Base-by-base conservation (phyloP, 2,797 vertebrate species). In the Oreochromis grahami region DNA sequence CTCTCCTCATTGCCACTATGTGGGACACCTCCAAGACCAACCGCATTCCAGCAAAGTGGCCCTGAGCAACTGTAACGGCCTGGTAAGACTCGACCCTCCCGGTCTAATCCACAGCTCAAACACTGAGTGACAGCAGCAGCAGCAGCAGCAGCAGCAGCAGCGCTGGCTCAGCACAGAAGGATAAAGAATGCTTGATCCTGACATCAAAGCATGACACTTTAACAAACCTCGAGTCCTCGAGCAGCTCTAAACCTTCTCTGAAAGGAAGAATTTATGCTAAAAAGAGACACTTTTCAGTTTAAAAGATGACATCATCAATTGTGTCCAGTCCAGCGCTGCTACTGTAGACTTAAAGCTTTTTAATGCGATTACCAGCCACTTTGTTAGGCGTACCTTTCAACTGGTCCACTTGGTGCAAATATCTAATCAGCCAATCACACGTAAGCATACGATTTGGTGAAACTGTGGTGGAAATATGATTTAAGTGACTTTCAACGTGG, bases 21-120 rank as follows among this genome's bases (percentile, higher is more conserved):
- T 97, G 0, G 99, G 99, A 51, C 98, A 99, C 95, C 95, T 99
- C 77, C 98, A 98, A 91, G 97, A 98, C 87, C 97, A 97, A 82
- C 96, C 97, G 2, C 93, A 97, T 91, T 97, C 94, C 89, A 99
- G 97, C 84, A 97, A 97, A 83, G 99, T 99, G 50, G 99, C 99
- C 87, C 97, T 99, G 93, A 99, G 98, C 96, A 99, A 98, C 97
- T 99, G 99, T 91, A 98, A 99, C 1, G 99, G 99, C 93, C 96
- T 99, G 98, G 99, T 99, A 96, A 98, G 98, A 88, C 45, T 11
- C 13, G 38, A 55, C 76, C 41, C 55, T 60, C 38, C 12, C 11
- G 13, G 26, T 56, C 50, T 63, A 77, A 83, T 84, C 78, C 87
- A 68, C 52, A 79, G 51, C 58, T 82, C 68, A 36, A 76, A 77